These are phyloP conservation scores for Dysidea cf. avara DNA, from an alignment of 37 sponge, comb jelly and placozoan genomes.

Conservation along the genomic window DNA sequence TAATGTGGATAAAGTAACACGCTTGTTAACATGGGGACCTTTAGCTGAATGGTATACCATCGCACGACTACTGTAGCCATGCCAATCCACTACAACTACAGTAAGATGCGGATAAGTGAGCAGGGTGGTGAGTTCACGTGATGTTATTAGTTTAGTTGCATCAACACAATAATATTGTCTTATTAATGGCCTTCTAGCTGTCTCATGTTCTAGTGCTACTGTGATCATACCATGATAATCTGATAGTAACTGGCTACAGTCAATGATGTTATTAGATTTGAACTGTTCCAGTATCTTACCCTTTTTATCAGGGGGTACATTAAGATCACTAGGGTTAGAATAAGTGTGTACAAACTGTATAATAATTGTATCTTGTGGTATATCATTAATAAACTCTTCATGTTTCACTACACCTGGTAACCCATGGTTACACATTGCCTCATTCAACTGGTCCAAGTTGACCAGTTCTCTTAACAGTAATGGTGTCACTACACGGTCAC, in stretches of 20 bases:
- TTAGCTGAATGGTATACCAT: conserved; percentile 17
- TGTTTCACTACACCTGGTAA: conserved; percentile 5
- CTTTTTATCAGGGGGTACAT: neutral
- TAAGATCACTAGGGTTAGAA: conserved; percentile 9
- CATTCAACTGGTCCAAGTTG: conserved; percentile 12
- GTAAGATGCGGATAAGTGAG: neutral
- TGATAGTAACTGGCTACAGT: neutral
- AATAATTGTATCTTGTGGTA: conserved; percentile 9
- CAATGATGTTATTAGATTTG: neutral
- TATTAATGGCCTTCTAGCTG: neutral
- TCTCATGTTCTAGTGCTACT: neutral
- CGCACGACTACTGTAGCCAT: conserved; percentile 3
- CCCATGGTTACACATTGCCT: neutral
- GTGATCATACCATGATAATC: neutral
- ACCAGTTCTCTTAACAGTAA: no score
- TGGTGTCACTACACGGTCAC: no score
- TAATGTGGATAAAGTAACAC: no score
- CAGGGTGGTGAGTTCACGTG: neutral
- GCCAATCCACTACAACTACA: conserved; percentile 43
- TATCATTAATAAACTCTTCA: conserved; percentile 7
- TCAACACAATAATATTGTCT: conserved; percentile 32
- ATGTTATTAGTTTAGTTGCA: conserved; percentile 6
- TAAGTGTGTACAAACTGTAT: conserved; percentile 33
- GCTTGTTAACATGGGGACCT: conserved; percentile 25
- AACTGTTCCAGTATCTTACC: neutral